These are phyloP conservation scores for Carollia perspicillata DNA, from an alignment of 2,113 vertebrate species.

Conservation along the genomic window DNA sequence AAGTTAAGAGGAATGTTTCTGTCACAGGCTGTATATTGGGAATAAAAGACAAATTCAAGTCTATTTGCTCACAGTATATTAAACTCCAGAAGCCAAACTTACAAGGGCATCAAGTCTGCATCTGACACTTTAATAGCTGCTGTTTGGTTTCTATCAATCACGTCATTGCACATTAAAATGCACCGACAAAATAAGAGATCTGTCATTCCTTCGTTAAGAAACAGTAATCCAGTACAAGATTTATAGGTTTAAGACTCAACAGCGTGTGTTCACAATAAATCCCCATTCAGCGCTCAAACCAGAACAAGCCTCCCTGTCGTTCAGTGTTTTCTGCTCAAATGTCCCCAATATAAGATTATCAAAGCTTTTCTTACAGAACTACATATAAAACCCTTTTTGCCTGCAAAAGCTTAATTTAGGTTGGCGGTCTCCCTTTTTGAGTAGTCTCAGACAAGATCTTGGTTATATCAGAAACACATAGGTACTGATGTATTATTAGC, in stretches of 20 bases:
- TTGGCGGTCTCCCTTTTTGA: conserved; percentile 79
- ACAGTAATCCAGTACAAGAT: conserved; percentile 85
- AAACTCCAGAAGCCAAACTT: conserved; percentile 86
- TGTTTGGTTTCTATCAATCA: conserved; percentile 86
- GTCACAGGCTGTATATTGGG: conserved; percentile 70
- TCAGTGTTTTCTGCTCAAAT: conserved; percentile 80
- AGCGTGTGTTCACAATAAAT: conserved; percentile 84
- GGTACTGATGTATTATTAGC: conserved; percentile 85
- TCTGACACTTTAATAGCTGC: conserved; percentile 85
- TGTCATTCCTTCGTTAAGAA: conserved; percentile 86
- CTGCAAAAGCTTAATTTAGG: conserved; percentile 83
- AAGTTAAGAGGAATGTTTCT: conserved; percentile 75
- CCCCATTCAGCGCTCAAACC: conserved; percentile 78
- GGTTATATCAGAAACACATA: conserved; percentile 88
- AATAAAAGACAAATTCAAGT: conserved; percentile 80
- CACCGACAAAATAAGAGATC: conserved; percentile 79
- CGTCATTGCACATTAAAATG: conserved; percentile 83
- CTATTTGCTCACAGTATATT: conserved; percentile 87
- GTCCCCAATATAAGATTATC: conserved; percentile 78
- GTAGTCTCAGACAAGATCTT: conserved; percentile 85
- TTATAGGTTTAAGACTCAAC: conserved; percentile 81
- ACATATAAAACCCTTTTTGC: conserved; percentile 82
- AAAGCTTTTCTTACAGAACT: conserved; percentile 81
- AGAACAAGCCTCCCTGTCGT: conserved; percentile 79
- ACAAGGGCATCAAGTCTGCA: conserved; percentile 80